Evolutionary conservation across 2,888 invertebrate species (phyloP).

Genomic region (Ernsta delagoae): DNA sequence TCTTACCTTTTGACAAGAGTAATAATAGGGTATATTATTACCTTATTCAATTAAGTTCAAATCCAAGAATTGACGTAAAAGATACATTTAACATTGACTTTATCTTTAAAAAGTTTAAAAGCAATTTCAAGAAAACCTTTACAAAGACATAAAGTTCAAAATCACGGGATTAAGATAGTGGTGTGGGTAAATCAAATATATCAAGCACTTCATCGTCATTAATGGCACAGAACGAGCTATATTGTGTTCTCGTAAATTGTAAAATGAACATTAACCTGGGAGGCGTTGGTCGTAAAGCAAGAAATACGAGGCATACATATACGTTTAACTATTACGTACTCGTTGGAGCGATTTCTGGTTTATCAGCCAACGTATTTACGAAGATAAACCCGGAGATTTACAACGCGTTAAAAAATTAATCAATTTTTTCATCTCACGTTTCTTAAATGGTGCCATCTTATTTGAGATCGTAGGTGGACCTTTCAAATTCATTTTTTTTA

Average conservation of each 20-base stretch:
- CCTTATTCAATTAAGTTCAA: too few relatives aligned
- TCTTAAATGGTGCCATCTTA: too few relatives aligned
- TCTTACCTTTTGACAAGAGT: too few relatives aligned
- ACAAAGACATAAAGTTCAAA: slow-evolving; percentile 21
- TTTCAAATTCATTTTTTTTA: too few relatives aligned
- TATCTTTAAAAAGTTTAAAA: too few relatives aligned
- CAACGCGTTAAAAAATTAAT: neutral
- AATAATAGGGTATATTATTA: too few relatives aligned
- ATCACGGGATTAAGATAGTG: slow-evolving; percentile 35
- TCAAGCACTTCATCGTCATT: slow-evolving; percentile 38
- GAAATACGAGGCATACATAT: slow-evolving; percentile 37
- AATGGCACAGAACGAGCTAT: slow-evolving; percentile 36
- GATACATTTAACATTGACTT: too few relatives aligned
- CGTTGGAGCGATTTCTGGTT: slow-evolving; percentile 33
- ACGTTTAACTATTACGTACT: slow-evolving; percentile 31
- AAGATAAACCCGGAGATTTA: neutral
- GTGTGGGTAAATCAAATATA: slow-evolving; percentile 36
- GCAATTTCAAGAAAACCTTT: slow-evolving; percentile 47
- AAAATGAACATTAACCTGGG: slow-evolving; percentile 38
- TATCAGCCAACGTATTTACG: slow-evolving; percentile 19
- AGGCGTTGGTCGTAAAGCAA: slow-evolving; percentile 38
- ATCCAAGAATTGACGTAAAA: too few relatives aligned
- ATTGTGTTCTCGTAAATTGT: slow-evolving; percentile 38
- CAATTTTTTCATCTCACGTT: too few relatives aligned
- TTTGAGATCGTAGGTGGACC: too few relatives aligned